Base-by-base conservation (phyloP, 1,140 invertebrate genomes). In the Drosophila malerkotliana region DNA sequence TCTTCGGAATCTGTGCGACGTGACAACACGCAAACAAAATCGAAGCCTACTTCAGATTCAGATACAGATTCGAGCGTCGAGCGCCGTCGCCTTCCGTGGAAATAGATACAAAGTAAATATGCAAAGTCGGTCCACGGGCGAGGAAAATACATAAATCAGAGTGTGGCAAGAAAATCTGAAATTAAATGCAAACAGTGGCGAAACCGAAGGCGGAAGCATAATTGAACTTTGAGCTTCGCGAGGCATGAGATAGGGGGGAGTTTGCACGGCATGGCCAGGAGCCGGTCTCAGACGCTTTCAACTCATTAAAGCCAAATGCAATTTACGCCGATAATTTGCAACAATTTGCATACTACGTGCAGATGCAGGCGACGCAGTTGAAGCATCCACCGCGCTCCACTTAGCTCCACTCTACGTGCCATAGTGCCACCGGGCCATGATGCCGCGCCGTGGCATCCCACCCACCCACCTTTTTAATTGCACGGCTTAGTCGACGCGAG, bases 91-190 rank as follows among this genome's bases (percentile, higher is more conserved):
- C 51, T 71, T 1, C 41, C 14, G 41, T 18, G 47, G 61, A 59
- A 82, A 82, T 82, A 78, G 82, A 88, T 87, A 81, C 83, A 87
- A 79, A 67, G 81, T 87, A 87, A 87, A 87, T 87, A 87, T 79
- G 83, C 76, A 76, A 72, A 81, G 68, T 72, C 66, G 58, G 49
- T 75, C 34, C 54, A 52, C 60, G 48, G 51, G 49, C 72, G 54
- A 18, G 39, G 44, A 63, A 82, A 79, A 88, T 83, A 83, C 75
- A 87, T 87, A 88, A 87, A 87, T 88, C 79, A 88, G 81, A 39
- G 63, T 55, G 41, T 63, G 52, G 63, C 28, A 67, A 71, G 32
- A 51, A 81, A 82, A 82, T 59, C 72, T 72, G 56, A 85, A 88
- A 85, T 85, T 71, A 85, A 82, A 85, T 75, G 82, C 82, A 85